Percentiles rank a stretch among this genome's conserved stretches.
phyloP scores from a whole-genome alignment of 2,888 invertebrate genomes.

The Dryobota labecula region DNA sequence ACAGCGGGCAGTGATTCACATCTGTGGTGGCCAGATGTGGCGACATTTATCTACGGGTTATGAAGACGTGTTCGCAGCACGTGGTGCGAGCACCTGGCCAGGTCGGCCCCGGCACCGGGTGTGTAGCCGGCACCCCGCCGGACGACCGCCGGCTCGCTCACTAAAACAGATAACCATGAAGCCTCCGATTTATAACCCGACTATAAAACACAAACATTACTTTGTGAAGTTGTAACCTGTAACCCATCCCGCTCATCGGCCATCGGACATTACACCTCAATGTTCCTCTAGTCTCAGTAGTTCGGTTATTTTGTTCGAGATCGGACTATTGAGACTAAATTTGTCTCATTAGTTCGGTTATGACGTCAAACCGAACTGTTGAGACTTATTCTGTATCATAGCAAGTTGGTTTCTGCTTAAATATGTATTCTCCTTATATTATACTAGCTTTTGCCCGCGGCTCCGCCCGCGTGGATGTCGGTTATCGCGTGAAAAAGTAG shows the following conservation, averaged over 20 bases:
- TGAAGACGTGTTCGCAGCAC: constrained; percentile 79
- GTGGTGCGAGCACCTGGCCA: constrained; percentile 80
- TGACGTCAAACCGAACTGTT: no score
- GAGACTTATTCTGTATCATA: no score
- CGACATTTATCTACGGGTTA: constrained; percentile 73
- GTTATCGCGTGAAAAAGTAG: no score
- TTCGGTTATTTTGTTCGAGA: no score
- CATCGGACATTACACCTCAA: constrained; percentile 44
- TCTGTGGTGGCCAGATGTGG: constrained; percentile 78
- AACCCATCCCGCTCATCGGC: constrained; percentile 1
- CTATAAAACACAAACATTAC: constrained; percentile 63
- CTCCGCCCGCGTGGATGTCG: no score
- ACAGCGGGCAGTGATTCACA: constrained; percentile 79
- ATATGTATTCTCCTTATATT: no score
- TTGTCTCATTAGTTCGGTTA: no score
- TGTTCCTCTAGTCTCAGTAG: no score
- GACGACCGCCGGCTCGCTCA: constrained; percentile 70
- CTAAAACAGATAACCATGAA: constrained; percentile 72
- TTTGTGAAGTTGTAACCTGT: constrained; percentile 24
- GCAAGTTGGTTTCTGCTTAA: no score
- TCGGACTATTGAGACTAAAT: no score
- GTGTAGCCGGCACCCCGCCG: constrained; percentile 74
- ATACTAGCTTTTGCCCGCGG: no score
- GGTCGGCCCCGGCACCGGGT: constrained; percentile 40
- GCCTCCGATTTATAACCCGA: constrained; percentile 67